phyloP scores from a whole-genome alignment of 1,140 invertebrate species.

The Diabrotica virgifera region DNA sequence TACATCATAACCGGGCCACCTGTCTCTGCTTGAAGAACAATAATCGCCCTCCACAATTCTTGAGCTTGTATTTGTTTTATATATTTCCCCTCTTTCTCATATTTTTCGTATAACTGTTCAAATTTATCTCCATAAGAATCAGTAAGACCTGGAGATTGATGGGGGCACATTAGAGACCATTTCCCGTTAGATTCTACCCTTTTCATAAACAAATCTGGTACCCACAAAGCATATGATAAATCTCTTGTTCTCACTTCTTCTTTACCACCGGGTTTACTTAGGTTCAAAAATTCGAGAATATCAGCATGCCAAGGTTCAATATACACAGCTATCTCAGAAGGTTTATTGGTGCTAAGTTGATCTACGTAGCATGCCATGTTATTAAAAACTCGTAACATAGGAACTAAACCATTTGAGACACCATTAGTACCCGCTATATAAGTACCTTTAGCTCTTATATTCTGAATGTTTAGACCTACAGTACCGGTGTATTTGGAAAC shows the following conservation, averaged over 20 bases:
- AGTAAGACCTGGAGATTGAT: conserved; percentile 84
- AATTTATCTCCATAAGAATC: conserved; percentile 96
- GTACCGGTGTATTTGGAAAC: conserved; percentile 98
- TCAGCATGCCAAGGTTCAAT: conserved; percentile 99
- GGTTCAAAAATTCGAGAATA: conserved; percentile 76
- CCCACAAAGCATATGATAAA: conserved; percentile 97
- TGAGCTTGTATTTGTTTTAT: conserved; percentile 71
- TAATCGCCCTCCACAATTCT: conserved; percentile 89
- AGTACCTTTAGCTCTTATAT: conserved; percentile 88
- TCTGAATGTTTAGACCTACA: conserved; percentile 96
- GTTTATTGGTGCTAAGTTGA: conserved; percentile 97
- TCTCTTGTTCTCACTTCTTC: conserved; percentile 92
- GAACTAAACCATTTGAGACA: conserved; percentile 92
- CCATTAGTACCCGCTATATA: conserved; percentile 95
- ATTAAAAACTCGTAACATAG: conserved; percentile 95
- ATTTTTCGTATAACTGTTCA: conserved; percentile 83
- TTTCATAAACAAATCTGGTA: conserved; percentile 98
- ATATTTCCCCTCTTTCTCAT: conserved; percentile 74
- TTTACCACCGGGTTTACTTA: conserved; percentile 52
- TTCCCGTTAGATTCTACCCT: conserved; percentile 82
- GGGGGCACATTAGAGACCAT: conserved; percentile 98
- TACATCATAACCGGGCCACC: conserved; percentile 98
- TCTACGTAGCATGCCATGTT: conserved; percentile 96
- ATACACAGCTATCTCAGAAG: conserved; percentile 98
- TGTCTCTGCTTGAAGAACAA: conserved; percentile 97